Evolutionary conservation across 2,113 vertebrate species (phyloP).

Genomic region (Albula glossodonta): DNA sequence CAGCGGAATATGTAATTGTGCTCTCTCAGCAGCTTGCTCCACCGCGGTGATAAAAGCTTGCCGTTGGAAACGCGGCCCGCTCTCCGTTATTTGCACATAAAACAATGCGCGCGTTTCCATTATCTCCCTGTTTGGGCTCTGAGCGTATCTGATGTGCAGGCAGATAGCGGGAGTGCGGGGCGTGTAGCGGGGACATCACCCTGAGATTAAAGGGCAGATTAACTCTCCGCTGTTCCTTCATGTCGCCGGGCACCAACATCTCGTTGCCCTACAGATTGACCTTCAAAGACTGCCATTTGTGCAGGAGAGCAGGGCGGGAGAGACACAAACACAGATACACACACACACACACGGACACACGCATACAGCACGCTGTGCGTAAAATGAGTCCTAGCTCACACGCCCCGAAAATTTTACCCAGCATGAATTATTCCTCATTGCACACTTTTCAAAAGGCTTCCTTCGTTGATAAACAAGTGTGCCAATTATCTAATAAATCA

Average conservation of each 20-base stretch:
- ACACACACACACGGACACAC: constrained; percentile 1
- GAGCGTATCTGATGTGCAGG: background rate
- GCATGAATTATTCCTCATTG: background rate
- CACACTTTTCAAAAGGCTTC: background rate
- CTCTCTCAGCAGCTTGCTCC: background rate
- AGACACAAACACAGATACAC: background rate
- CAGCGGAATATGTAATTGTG: background rate
- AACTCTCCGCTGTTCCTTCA: background rate
- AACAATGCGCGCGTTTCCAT: constrained; percentile 2
- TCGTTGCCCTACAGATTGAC: background rate
- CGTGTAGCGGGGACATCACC: background rate
- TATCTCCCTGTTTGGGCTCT: background rate
- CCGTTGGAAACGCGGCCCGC: background rate
- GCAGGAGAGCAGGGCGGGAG: background rate
- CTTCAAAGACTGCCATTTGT: background rate
- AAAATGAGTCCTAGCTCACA: background rate
- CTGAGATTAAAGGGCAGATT: constrained; percentile 19
- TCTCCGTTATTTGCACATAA: background rate
- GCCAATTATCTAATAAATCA: too few relatives aligned
- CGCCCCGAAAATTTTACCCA: background rate
- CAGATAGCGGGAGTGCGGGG: background rate
- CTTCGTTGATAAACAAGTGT: too few relatives aligned
- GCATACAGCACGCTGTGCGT: background rate
- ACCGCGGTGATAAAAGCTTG: background rate
- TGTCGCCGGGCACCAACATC: background rate